phyloP scores from a whole-genome alignment of 1,140 invertebrate species.

The Lysiphlebus fabarum region DNA sequence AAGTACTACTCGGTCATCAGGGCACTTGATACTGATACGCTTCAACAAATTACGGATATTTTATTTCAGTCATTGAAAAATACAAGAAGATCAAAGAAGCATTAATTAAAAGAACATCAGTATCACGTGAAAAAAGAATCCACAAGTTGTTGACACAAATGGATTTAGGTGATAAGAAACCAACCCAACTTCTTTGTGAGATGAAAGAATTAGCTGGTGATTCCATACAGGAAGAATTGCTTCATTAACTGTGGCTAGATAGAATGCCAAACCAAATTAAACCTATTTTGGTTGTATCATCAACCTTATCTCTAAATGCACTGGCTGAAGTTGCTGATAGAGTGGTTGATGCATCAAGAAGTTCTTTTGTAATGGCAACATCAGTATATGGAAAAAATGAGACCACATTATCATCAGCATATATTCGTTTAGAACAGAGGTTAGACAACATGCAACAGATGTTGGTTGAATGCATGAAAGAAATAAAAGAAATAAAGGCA shows the following conservation, averaged over 20 bases:
- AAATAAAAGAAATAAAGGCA: not conserved
- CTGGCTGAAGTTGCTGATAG: not conserved
- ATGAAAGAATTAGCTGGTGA: slow-evolving; percentile 2
- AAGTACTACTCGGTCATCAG: slow-evolving; percentile 27
- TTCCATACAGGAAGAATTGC: not conserved
- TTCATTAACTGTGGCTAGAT: not conserved
- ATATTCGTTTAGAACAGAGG: slow-evolving; percentile 1
- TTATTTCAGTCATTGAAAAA: slow-evolving; percentile 14
- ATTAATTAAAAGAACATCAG: slow-evolving; percentile 16
- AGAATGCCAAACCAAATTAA: not conserved
- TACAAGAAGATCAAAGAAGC: slow-evolving; percentile 23
- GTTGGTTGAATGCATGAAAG: slow-evolving; percentile 19
- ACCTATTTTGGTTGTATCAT: not conserved
- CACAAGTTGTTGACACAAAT: slow-evolving; percentile 1
- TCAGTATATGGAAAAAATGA: not conserved
- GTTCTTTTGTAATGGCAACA: not conserved
- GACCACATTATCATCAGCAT: slow-evolving; percentile 21
- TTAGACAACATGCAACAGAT: slow-evolving; percentile 25
- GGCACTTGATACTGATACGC: slow-evolving; percentile 14
- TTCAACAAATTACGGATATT: slow-evolving; percentile 18
- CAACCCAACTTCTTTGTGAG: slow-evolving; percentile 13
- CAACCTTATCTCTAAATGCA: not conserved
- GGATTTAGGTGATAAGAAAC: not conserved
- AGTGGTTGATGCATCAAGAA: not conserved
- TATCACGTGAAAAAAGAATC: slow-evolving; percentile 20